Base-by-base conservation (phyloP, 2,113 vertebrate genomes). In the Pao palembangensis region DNA sequence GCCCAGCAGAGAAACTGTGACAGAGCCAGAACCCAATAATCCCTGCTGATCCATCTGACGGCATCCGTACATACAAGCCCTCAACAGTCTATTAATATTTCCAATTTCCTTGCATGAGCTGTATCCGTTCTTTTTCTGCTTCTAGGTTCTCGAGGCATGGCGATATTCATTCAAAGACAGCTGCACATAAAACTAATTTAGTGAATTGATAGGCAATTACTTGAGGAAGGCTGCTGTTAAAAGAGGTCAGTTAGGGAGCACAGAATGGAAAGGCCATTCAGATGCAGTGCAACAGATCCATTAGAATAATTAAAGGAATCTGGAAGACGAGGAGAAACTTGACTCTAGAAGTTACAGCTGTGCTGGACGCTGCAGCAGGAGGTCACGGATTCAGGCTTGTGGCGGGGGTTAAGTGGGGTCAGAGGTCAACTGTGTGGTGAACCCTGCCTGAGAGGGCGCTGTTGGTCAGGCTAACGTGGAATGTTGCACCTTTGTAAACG, bases 201-300 rank as follows among this genome's bases (percentile, higher is more conserved):
- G 52, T 53, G 11, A 79, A 79, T 86, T 73, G 75, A 75, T 80
- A 82, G 43, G 8, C 42, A 75, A 79, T 86, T 80, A 81, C 63
- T 77, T 69, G 64, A 50, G 56, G 55, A 68, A 25, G 20, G 42
- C 16, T 19, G 57, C 31, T 13, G 20, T 63, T 28, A 21, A 34
- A 28, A 8, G 50, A 68, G 47, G 47, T 65, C 17, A 7, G 55
- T 65, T 53, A 68, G 58, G 43, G 57, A 61, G 49, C 58, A 54
- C 21, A 69, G 62, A 75, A 3, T 10, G 34, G 43, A 64, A 52
- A 64, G 67, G 20, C 56, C 53, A 70, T 71, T 69, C 43, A 52
- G 54, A 71, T 63, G 66, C 67, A 64, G 44, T 69, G 63, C 42
- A 62, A 51, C 42, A 44, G 55, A 43, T 54, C 54, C 38, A 47